Percentiles rank a stretch among this genome's conserved stretches.
Evolutionary conservation across 2,888 invertebrate species (phyloP).

Genomic region (Kuschelorhynchus macadamiae): DNA sequence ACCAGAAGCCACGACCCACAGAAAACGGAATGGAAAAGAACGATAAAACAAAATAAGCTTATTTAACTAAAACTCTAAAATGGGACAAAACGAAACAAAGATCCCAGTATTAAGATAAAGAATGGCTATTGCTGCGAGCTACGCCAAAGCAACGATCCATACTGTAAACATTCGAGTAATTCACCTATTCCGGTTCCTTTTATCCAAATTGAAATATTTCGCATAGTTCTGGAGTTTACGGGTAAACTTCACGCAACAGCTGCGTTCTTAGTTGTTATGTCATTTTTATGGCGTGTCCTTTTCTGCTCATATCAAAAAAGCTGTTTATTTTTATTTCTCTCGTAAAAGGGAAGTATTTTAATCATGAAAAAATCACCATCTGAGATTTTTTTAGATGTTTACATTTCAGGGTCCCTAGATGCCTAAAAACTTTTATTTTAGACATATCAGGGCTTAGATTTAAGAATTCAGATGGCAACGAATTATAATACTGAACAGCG

Average conservation of each 20-base stretch:
- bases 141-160: constrained; percentile 43
- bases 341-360: too few species aligned
- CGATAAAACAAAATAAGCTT: constrained; percentile 54
- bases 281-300: too few species aligned
- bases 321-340: too few species aligned
- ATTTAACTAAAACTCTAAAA: constrained; percentile 55
- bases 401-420: too few species aligned
- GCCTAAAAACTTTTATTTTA: too few species aligned
- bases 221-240: constrained; percentile 49
- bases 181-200: constrained; percentile 56
- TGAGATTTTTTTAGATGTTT: too few species aligned
- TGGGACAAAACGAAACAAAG: constrained; percentile 51
- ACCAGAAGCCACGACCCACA: constrained; percentile 28
- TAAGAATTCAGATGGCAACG: too few species aligned
- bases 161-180: constrained; percentile 55
- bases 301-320: too few species aligned
- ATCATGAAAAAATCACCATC: too few species aligned
- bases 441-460: too few species aligned
- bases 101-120: constrained; percentile 55
- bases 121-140: constrained; percentile 40
- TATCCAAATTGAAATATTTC: constrained; percentile 58
- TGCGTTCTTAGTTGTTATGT: too few species aligned
- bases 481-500: too few species aligned
- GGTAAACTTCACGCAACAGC: constrained; percentile 22
- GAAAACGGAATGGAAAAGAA: constrained; percentile 45